phyloP scores from a whole-genome alignment of 2,113 vertebrate species.

The Halichoeres trimaculatus region DNA sequence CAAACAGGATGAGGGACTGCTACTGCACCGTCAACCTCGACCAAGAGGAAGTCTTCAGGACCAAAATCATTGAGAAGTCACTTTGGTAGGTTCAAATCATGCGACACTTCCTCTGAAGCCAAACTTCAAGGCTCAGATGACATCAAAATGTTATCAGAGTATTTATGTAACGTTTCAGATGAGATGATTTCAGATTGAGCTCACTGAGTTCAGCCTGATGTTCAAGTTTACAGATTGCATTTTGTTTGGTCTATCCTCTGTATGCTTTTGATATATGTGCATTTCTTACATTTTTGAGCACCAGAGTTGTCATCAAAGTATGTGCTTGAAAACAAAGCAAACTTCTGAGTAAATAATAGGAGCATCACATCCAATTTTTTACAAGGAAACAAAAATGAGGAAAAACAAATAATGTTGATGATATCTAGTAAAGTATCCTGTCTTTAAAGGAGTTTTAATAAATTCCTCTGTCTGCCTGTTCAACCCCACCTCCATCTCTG shows the following conservation, averaged over 20 bases:
- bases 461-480: neutral
- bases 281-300: neutral
- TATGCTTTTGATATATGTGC: neutral
- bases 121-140: neutral
- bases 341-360: neutral
- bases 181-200: no score
- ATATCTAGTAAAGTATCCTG: neutral
- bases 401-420: no score
- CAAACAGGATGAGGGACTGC: conserved; percentile 97
- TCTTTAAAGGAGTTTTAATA: neutral
- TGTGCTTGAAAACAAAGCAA: no score
- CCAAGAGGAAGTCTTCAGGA: conserved; percentile 98
- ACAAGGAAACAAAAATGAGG: neutral
- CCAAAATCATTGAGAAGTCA: conserved; percentile 97
- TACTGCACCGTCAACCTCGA: conserved; percentile 99
- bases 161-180: neutral
- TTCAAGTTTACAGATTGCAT: no score
- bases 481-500: neutral
- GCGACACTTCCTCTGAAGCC: neutral
- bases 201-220: no score
- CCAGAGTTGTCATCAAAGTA: neutral
- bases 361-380: no score
- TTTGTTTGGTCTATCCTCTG: neutral
- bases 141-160: neutral
- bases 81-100: conserved; percentile 72